Percentiles rank a stretch among this genome's conserved stretches.
These are phyloP conservation scores for Okapia johnstoni DNA, from an alignment of 2,113 vertebrate species.

Conservation along the genomic window DNA sequence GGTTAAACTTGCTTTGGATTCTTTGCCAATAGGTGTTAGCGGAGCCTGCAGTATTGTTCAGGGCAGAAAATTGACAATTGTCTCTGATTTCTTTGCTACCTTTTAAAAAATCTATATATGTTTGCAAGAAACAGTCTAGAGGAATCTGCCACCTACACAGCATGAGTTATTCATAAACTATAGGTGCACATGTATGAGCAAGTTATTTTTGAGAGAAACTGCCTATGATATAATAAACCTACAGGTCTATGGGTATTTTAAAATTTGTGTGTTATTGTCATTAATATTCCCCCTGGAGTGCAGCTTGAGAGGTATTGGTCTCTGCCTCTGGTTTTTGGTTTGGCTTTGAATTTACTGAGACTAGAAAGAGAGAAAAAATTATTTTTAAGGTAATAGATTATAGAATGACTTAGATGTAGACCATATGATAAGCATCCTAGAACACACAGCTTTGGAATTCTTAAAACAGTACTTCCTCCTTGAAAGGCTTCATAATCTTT, in stretches of 20 bases:
- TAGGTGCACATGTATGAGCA: background rate
- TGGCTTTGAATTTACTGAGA: conserved; percentile 47
- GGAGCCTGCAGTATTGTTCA: background rate
- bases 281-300: background rate
- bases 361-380: conserved; percentile 17
- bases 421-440: background rate
- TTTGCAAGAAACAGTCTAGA: conserved; percentile 34
- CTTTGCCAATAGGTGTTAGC: conserved; percentile 23
- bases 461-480: background rate
- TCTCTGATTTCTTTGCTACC: conserved; percentile 42
- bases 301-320: background rate
- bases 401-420: background rate
- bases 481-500: background rate
- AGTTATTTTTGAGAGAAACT: conserved; percentile 49
- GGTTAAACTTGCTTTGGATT: conserved; percentile 60
- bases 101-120: background rate
- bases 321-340: conserved; percentile 51
- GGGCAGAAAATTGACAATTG: conserved; percentile 28
- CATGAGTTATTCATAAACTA: conserved; percentile 9
- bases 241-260: conserved; percentile 22
- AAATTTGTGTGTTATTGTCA: background rate
- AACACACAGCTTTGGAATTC: background rate
- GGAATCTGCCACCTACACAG: background rate
- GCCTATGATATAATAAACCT: background rate
- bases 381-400: conserved; percentile 11